Evolutionary conservation across 1,140 invertebrate genomes (phyloP).

Genomic region (Tribolium madens): DNA sequence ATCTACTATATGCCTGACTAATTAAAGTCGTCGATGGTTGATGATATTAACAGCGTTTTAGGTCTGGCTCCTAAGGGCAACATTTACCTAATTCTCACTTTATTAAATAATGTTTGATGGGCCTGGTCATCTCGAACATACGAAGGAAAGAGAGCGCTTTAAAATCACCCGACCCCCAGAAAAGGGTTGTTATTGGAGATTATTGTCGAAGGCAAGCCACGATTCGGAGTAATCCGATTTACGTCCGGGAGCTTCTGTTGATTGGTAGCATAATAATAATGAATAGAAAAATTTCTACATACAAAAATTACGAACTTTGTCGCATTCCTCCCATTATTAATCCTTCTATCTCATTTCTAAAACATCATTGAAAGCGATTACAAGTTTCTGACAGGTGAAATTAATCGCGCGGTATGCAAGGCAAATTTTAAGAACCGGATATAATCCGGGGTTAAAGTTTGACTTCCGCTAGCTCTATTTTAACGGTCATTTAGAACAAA

Average conservation of each 20-base stretch:
- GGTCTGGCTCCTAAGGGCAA: constrained; percentile 39
- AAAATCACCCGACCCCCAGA: background rate
- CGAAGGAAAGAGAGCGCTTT: background rate
- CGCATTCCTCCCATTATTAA: constrained; percentile 13
- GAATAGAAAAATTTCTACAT: background rate
- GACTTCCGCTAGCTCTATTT: constrained; percentile 10
- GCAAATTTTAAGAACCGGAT: constrained; percentile 34
- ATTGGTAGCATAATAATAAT: constrained; percentile 19
- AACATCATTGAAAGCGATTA: constrained; percentile 18
- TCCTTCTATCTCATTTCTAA: constrained; percentile 10
- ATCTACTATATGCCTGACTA: constrained; percentile 40
- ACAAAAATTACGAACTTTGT: background rate
- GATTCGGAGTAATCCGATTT: constrained; percentile 35
- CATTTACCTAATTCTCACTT: constrained; percentile 43
- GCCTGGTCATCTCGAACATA: constrained; percentile 4
- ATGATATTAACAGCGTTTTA: constrained; percentile 42
- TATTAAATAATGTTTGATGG: constrained; percentile 40
- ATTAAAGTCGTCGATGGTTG: constrained; percentile 43
- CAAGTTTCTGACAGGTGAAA: constrained; percentile 42
- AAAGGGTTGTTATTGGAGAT: constrained; percentile 32
- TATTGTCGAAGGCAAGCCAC: background rate
- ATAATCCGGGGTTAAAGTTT: constrained; percentile 9
- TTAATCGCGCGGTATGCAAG: constrained; percentile 22
- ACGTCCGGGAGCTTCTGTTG: constrained; percentile 22
- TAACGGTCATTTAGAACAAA: constrained; percentile 14